Evolutionary conservation across 2,797 vertebrate species (phyloP).

Genomic region (Heterohyrax brucei): DNA sequence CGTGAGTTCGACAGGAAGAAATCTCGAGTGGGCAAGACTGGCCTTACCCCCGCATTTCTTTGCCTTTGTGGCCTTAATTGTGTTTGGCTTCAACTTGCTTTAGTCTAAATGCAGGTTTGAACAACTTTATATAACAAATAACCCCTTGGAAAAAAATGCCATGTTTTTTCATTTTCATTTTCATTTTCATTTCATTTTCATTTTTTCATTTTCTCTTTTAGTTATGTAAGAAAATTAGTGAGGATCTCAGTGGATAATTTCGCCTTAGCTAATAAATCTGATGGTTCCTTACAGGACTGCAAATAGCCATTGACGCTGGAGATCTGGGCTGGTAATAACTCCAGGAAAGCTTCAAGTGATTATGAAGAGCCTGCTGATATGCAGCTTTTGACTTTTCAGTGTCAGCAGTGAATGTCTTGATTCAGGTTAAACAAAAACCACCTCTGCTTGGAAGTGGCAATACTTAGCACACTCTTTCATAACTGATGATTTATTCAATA

Average conservation of each 20-base stretch:
- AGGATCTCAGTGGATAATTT: constrained; percentile 86
- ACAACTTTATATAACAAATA: constrained; percentile 64
- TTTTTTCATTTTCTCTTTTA: constrained; percentile 80
- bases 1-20: background rate
- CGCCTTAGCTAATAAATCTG: constrained; percentile 85
- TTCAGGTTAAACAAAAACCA: constrained; percentile 86
- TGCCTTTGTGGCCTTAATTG: constrained; percentile 69
- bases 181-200: too few relatives aligned
- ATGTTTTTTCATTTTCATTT: constrained; percentile 42
- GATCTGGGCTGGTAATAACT: constrained; percentile 83
- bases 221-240: constrained; percentile 86
- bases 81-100: constrained; percentile 73
- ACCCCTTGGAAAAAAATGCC: constrained; percentile 66
- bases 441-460: constrained; percentile 77
- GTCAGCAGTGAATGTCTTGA: constrained; percentile 87
- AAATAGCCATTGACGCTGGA: constrained; percentile 85
- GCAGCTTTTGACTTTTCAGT: constrained; percentile 84
- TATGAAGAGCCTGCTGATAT: constrained; percentile 88
- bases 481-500: constrained; percentile 67
- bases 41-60: constrained; percentile 60
- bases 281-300: constrained; percentile 83
- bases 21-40: background rate
- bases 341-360: constrained; percentile 86
- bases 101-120: constrained; percentile 74
- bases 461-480: constrained; percentile 68